Evolutionary conservation across 2,113 vertebrate species (phyloP).

Genomic region (Tretioscincus oriximinensis): DNA sequence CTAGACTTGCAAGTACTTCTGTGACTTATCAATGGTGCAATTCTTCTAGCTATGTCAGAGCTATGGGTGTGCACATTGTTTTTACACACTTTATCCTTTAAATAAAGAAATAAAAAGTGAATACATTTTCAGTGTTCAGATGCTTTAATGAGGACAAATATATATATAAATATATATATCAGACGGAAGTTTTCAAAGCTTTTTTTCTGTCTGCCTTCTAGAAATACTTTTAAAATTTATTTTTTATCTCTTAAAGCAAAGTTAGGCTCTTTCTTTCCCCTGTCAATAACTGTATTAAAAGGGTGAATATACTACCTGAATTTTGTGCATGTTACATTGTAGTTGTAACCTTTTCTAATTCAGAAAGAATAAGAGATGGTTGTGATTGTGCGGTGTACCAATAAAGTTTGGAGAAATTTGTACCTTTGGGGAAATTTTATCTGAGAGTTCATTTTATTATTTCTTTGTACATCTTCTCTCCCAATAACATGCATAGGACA

Average conservation of each 20-base stretch:
- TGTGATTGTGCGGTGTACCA: conserved; percentile 88
- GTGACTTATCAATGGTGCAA: conserved; percentile 66
- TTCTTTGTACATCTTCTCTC: background rate
- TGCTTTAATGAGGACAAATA: conserved; percentile 59
- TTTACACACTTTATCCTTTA: conserved; percentile 59
- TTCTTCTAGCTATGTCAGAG: conserved; percentile 59
- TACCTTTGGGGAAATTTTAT: conserved; percentile 74
- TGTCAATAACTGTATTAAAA: conserved; percentile 79
- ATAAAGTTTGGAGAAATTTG: conserved; percentile 87
- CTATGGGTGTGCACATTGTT: conserved; percentile 59
- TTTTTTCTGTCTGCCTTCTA: conserved; percentile 52
- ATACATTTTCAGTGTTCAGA: conserved; percentile 57
- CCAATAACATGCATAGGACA: no score
- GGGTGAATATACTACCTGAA: conserved; percentile 82
- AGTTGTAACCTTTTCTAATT: conserved; percentile 89
- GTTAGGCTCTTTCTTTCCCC: conserved; percentile 61
- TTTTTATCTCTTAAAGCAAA: conserved; percentile 49
- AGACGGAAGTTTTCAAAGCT: conserved; percentile 41
- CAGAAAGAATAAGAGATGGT: conserved; percentile 84
- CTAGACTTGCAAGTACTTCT: conserved; percentile 57
- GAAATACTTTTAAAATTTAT: conserved; percentile 35
- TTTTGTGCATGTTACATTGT: conserved; percentile 88
- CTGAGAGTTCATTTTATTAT: conserved; percentile 29
- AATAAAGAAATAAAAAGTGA: conserved; percentile 27
- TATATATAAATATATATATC: conserved; percentile 20